Conservation (phyloP, 2,888 invertebrate species). For the Dasypolia templi region DNA sequence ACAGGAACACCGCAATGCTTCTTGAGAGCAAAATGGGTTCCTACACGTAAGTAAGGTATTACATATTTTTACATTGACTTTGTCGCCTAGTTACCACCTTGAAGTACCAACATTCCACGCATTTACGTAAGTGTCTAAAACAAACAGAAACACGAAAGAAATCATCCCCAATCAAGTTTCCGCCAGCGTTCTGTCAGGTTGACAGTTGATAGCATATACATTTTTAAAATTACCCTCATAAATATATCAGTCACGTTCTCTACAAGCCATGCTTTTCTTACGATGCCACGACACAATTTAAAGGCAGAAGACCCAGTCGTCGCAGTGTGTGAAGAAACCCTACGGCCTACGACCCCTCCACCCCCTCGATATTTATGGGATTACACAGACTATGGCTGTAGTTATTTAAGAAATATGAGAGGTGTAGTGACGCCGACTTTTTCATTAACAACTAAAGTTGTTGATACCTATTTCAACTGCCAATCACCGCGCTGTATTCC, state of each 20-base stretch:
- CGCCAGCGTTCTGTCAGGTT: constrained; percentile 26
- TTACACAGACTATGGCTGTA: no score
- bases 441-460: no score
- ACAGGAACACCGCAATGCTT: no score
- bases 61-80: neutral
- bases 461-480: no score
- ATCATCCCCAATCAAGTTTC: constrained; percentile 27
- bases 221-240: constrained; percentile 46
- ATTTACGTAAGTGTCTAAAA: constrained; percentile 9
- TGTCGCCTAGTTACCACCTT: no score
- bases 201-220: constrained; percentile 34
- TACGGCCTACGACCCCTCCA: no score
- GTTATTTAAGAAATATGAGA: no score
- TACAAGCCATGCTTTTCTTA: constrained; percentile 33
- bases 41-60: no score
- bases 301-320: constrained; percentile 7
- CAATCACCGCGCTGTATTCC: no score
- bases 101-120: neutral
- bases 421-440: no score
- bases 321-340: no score
- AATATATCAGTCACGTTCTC: constrained; percentile 47
- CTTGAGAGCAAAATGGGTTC: neutral
- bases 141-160: constrained; percentile 26
- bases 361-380: no score
- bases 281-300: neutral